Conservation (phyloP, 1,140 invertebrate species). For the Formica selysi region DNA sequence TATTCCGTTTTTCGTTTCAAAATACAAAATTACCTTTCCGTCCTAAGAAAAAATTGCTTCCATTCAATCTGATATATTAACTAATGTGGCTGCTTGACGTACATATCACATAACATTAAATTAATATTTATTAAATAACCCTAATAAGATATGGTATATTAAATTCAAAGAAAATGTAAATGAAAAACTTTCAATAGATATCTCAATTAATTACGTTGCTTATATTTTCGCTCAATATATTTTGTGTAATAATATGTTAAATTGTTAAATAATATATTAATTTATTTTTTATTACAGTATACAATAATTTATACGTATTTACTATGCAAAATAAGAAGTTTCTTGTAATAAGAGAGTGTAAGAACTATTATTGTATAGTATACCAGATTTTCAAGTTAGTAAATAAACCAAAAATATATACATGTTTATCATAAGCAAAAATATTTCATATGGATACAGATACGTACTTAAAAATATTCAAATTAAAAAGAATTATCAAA, state of each 20-base stretch:
- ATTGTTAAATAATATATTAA: slow-evolving; percentile 20
- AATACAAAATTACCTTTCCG: background rate
- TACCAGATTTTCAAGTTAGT: background rate
- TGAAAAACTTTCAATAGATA: slow-evolving; percentile 14
- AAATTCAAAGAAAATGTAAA: background rate
- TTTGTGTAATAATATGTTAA: background rate
- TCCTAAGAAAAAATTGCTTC: slow-evolving; percentile 1
- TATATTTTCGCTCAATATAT: slow-evolving; percentile 51
- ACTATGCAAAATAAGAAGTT: background rate
- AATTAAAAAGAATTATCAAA: background rate
- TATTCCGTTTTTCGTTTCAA: background rate
- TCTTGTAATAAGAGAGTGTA: slow-evolving; percentile 1
- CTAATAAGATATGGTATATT: background rate
- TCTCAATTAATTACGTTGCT: slow-evolving; percentile 36
- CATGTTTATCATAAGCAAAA: background rate
- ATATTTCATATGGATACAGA: background rate
- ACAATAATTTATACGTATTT: slow-evolving; percentile 39
- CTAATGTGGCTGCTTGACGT: background rate
- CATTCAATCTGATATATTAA: background rate
- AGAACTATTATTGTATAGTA: background rate
- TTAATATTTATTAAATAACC: slow-evolving; percentile 20
- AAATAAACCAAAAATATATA: background rate
- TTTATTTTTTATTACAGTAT: slow-evolving; percentile 38
- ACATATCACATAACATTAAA: background rate
- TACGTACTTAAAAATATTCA: background rate